These are phyloP conservation scores for Carassius carassius DNA, from an alignment of 2,113 vertebrate species.

Conservation along the genomic window DNA sequence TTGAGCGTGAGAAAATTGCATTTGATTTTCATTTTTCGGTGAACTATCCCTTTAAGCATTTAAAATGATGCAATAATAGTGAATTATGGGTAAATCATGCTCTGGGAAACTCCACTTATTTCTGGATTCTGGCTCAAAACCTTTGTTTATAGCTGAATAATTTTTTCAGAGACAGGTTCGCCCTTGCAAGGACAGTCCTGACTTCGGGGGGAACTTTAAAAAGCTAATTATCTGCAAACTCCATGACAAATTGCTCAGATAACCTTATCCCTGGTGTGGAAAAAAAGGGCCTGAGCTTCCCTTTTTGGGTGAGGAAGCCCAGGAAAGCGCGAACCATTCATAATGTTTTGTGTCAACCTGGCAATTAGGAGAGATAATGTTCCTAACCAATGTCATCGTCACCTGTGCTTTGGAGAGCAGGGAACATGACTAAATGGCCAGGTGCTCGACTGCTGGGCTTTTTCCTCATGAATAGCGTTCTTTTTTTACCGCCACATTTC, in stretches of 20 bases:
- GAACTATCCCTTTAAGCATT: too few species aligned
- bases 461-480: constrained; percentile 15
- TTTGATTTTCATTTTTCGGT: too few species aligned
- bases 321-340: constrained; percentile 35
- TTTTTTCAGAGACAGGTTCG: constrained; percentile 28
- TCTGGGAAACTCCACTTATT: not conserved
- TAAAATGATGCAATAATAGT: not conserved
- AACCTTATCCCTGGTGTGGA: constrained; percentile 31
- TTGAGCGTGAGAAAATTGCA: too few species aligned
- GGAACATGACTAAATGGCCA: constrained; percentile 52
- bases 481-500: not conserved
- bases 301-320: not conserved
- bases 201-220: constrained; percentile 42
- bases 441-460: constrained; percentile 34
- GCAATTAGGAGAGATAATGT: constrained; percentile 48
- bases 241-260: constrained; percentile 38
- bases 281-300: constrained; percentile 25
- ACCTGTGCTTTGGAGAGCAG: constrained; percentile 50
- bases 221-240: constrained; percentile 49
- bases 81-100: not conserved
- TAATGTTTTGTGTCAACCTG: constrained; percentile 44
- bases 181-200: constrained; percentile 39
- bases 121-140: not conserved
- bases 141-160: constrained; percentile 27
- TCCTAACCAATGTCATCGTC: constrained; percentile 32